Percentiles rank a stretch among this genome's conserved stretches.
These are phyloP conservation scores for Luidia sarsii DNA, from an alignment of 53 echinoderm and acorn worm genomes.

Conservation along the genomic window DNA sequence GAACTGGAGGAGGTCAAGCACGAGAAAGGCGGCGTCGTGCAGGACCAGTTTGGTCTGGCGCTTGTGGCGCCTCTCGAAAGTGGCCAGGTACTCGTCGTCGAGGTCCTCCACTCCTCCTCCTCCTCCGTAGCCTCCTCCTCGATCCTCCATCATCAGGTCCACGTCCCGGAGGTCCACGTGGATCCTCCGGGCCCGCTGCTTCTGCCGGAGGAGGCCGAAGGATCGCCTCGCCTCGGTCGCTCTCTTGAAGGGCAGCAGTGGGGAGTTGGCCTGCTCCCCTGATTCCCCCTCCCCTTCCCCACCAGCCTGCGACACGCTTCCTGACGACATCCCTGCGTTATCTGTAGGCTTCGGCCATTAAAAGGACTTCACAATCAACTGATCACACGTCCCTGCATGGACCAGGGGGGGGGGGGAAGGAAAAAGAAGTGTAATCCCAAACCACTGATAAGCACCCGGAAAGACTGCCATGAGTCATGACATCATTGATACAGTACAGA, in stretches of 20 bases:
- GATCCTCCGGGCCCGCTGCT: slow-evolving; percentile 71
- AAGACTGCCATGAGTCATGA: no score
- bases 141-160: slow-evolving; percentile 73
- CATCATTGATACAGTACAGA: no score
- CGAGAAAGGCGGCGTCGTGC: slow-evolving; percentile 71
- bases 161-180: slow-evolving; percentile 66
- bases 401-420: no score
- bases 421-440: no score
- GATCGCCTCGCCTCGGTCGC: slow-evolving; percentile 34
- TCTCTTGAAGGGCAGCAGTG: slow-evolving; percentile 67
- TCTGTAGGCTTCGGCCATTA: no score
- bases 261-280: slow-evolving; percentile 61
- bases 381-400: neutral
- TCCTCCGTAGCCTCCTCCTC: slow-evolving; percentile 62
- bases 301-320: slow-evolving; percentile 1
- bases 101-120: slow-evolving; percentile 74
- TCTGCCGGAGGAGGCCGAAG: slow-evolving; percentile 65
- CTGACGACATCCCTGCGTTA: neutral
- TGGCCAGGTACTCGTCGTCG: slow-evolving; percentile 72
- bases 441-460: no score
- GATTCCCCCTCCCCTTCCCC: slow-evolving; percentile 41
- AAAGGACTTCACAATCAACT: neutral
- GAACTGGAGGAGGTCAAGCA: slow-evolving; percentile 88
- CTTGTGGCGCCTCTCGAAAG: slow-evolving; percentile 74
- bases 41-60: slow-evolving; percentile 78